phyloP scores from a whole-genome alignment of 2,113 vertebrate species.

The Tiliqua scincoides region DNA sequence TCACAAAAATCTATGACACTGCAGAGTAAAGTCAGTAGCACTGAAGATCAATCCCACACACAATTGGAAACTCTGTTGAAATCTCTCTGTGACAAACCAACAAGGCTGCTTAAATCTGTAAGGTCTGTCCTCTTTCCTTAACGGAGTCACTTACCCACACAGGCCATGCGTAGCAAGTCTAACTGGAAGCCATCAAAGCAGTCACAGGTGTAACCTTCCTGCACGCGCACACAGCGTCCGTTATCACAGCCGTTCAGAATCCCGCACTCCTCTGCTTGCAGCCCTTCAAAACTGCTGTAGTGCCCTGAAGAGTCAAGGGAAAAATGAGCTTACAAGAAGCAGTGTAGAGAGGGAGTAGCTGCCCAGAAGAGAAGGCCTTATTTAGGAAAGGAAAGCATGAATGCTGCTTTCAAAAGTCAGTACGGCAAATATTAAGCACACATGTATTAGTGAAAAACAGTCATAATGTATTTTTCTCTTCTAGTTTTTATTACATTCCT shows the following conservation, averaged over 20 bases:
- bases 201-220: conserved; percentile 94
- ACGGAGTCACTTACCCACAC: conserved; percentile 76
- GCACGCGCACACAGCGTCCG: conserved; percentile 90
- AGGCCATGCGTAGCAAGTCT: conserved; percentile 86
- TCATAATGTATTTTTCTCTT: background rate
- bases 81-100: background rate
- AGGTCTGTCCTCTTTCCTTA: too few relatives aligned
- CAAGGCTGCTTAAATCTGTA: background rate
- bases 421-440: background rate
- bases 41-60: background rate
- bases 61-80: background rate
- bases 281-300: conserved; percentile 86
- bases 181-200: conserved; percentile 93
- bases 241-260: conserved; percentile 94
- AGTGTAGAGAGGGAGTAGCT: background rate
- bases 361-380: background rate
- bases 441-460: background rate
- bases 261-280: conserved; percentile 91
- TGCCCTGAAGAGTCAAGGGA: conserved; percentile 63
- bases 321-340: background rate
- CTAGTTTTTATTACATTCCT: background rate
- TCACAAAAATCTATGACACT: background rate
- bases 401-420: background rate
- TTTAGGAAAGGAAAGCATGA: background rate
- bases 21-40: background rate